Conservation (phyloP, 2,888 invertebrate genomes). For the Adelphocoris suturalis region DNA sequence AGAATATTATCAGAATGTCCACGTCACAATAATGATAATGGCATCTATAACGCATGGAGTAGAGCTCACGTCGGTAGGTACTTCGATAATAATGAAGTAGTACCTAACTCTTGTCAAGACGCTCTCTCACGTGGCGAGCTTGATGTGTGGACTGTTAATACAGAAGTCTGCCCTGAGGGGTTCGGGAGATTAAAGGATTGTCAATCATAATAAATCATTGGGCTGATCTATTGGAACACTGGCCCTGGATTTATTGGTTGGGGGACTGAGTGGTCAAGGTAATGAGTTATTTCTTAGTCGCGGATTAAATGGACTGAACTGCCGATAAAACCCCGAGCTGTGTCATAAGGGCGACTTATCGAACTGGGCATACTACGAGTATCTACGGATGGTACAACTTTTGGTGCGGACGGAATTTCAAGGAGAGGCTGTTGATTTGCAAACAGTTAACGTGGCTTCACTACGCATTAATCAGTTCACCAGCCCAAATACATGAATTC, state of each 20-base stretch:
- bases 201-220: slow-evolving; percentile 72
- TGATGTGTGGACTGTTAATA: slow-evolving; percentile 68
- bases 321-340: not conserved
- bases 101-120: no score
- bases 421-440: no score
- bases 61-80: no score
- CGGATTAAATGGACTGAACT: slow-evolving; percentile 60
- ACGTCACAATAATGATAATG: no score
- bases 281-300: slow-evolving; percentile 62
- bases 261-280: slow-evolving; percentile 66
- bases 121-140: slow-evolving; percentile 47
- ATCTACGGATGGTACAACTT: no score
- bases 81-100: no score
- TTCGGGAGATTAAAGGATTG: slow-evolving; percentile 64
- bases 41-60: no score
- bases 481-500: no score
- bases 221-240: slow-evolving; percentile 66
- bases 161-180: slow-evolving; percentile 65
- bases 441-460: no score
- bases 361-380: not conserved
- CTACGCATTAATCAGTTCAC: no score
- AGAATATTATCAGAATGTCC: no score
- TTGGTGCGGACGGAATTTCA: no score
- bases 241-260: slow-evolving; percentile 42
- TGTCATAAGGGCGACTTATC: slow-evolving; percentile 55